These are phyloP conservation scores for Alcedo atthis DNA, from an alignment of 2,797 vertebrate species.

Conservation along the genomic window DNA sequence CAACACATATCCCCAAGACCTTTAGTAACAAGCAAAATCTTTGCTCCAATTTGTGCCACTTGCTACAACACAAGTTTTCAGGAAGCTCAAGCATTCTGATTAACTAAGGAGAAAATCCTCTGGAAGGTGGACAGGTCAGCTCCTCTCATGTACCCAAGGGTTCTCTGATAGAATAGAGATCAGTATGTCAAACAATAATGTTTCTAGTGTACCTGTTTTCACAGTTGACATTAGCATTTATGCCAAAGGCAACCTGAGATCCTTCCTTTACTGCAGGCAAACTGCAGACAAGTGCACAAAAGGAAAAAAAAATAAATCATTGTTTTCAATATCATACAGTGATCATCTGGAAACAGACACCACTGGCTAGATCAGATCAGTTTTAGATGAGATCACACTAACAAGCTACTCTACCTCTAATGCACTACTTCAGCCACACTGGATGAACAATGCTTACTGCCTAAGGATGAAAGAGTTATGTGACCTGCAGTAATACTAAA, in stretches of 20 bases:
- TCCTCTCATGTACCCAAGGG: neutral
- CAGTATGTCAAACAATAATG: neutral
- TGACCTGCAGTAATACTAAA: neutral
- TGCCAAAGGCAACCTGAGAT: neutral
- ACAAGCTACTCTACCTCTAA: neutral
- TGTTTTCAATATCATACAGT: neutral
- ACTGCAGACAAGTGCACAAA: neutral
- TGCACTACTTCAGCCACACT: neutral
- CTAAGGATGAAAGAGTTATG: fast-evolving
- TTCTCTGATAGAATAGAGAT: neutral
- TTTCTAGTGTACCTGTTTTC: neutral
- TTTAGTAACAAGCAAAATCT: neutral
- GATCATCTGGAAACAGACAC: neutral
- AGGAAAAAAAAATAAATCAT: neutral
- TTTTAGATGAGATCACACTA: too few species aligned
- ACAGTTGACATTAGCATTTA: neutral
- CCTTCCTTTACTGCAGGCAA: neutral
- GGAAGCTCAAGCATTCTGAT: neutral
- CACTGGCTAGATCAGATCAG: neutral
- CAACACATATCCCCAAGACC: neutral
- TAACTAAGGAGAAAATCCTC: neutral
- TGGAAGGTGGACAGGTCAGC: neutral
- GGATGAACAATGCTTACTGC: neutral
- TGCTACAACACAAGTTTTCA: neutral
- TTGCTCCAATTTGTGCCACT: neutral